phyloP scores from a whole-genome alignment of 2,888 invertebrate species.

The Xylota segnis region DNA sequence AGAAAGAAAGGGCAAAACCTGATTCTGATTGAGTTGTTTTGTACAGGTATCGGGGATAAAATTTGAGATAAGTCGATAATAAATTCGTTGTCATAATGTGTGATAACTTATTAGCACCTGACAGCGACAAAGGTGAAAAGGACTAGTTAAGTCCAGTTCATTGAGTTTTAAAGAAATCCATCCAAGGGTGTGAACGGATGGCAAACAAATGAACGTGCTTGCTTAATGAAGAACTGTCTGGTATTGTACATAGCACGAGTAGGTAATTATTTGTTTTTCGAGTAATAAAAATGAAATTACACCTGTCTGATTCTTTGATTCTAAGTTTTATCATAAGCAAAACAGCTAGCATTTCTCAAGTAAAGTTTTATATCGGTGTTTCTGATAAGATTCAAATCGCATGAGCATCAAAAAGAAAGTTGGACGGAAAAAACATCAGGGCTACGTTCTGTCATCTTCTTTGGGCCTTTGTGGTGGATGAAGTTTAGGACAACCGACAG shows the following conservation, averaged over 20 bases:
- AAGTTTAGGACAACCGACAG: too few relatives aligned
- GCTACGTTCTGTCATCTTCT: too few relatives aligned
- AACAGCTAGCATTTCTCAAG: too few relatives aligned
- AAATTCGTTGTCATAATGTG: constrained; percentile 24
- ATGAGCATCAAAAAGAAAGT: too few relatives aligned
- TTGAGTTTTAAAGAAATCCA: not conserved
- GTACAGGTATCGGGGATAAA: constrained; percentile 10
- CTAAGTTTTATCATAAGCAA: too few relatives aligned
- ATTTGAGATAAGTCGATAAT: constrained; percentile 43
- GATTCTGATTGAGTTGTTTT: constrained; percentile 45
- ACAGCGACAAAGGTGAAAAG: not conserved
- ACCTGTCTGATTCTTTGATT: too few relatives aligned
- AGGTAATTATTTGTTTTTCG: not conserved
- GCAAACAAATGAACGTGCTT: constrained; percentile 11
- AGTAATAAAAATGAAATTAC: too few relatives aligned
- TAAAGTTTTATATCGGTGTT: too few relatives aligned
- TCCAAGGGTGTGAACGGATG: not conserved
- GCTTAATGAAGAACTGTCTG: not conserved
- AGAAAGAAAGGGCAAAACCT: constrained; percentile 10
- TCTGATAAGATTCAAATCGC: too few relatives aligned
- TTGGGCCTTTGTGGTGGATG: too few relatives aligned
- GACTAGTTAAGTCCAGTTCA: not conserved
- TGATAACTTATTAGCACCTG: constrained; percentile 38
- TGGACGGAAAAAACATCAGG: too few relatives aligned
- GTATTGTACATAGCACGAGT: not conserved